Conservation (phyloP, 2,797 vertebrate genomes). For the Acridotheres tristis region DNA sequence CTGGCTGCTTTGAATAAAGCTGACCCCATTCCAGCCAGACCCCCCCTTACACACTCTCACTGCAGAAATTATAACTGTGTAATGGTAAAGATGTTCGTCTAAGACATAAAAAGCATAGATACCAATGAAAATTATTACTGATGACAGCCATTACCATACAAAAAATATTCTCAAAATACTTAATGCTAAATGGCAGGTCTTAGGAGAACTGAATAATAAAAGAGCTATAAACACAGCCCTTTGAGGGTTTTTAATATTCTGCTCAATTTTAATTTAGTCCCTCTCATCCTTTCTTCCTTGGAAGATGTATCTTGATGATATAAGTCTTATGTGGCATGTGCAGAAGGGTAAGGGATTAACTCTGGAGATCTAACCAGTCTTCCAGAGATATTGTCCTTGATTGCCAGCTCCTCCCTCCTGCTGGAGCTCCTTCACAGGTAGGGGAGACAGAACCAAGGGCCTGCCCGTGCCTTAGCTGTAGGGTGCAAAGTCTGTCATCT, state of each 20-base stretch:
- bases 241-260: not conserved
- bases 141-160: not conserved
- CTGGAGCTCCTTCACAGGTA: not conserved
- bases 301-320: not conserved
- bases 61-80: not conserved
- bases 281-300: not conserved
- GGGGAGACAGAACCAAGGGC: not conserved
- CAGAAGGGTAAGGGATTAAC: not conserved
- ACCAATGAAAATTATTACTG: not conserved
- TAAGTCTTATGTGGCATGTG: not conserved
- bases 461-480: not conserved
- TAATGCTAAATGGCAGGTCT: not conserved
- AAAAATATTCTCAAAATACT: not conserved
- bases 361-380: not conserved
- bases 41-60: not conserved
- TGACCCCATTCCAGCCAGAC: not conserved
- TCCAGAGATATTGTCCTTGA: not conserved
- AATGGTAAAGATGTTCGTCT: not conserved
- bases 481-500: not conserved
- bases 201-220: not conserved
- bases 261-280: not conserved
- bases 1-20: not conserved
- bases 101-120: not conserved
- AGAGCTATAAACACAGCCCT: not conserved
- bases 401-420: not conserved